phyloP scores from a whole-genome alignment of 64 coral and sea anemone species.

The Trachythela sp. region DNA sequence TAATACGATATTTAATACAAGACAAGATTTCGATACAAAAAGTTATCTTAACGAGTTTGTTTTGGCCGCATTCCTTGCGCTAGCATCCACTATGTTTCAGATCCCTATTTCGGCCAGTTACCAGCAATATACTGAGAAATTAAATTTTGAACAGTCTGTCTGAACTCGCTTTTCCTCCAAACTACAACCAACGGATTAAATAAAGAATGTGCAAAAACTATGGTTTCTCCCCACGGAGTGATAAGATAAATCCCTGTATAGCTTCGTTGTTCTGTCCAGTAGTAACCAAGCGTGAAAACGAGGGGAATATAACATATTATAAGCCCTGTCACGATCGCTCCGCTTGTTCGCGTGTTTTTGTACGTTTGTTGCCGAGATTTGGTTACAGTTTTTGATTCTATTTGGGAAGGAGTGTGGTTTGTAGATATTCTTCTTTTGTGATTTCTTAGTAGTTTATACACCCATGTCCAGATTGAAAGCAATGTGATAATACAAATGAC shows the following conservation, averaged over 20 bases:
- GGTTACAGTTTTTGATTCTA: not conserved
- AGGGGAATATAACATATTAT: not conserved
- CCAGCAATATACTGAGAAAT: too few relatives aligned
- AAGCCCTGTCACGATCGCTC: not conserved
- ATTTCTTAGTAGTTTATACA: not conserved
- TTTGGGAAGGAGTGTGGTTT: not conserved
- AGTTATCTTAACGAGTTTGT: too few relatives aligned
- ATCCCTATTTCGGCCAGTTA: too few relatives aligned
- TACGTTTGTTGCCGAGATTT: not conserved
- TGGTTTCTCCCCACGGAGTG: not conserved
- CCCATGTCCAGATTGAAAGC: not conserved
- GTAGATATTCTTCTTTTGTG: not conserved
- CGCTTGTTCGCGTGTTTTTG: not conserved
- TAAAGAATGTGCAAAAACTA: not conserved
- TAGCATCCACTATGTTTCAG: too few relatives aligned
- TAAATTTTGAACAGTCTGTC: too few relatives aligned
- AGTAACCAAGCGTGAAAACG: not conserved
- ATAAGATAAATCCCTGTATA: not conserved
- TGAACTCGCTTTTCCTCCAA: too few relatives aligned
- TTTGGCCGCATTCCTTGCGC: too few relatives aligned
- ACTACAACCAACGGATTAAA: not conserved
- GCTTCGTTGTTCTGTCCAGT: not conserved
- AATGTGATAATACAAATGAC: not conserved
- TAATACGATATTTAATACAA: too few relatives aligned
- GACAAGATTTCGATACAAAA: too few relatives aligned